Conservation (phyloP, 2,888 invertebrate species). For the Conops quadrifasciatus region DNA sequence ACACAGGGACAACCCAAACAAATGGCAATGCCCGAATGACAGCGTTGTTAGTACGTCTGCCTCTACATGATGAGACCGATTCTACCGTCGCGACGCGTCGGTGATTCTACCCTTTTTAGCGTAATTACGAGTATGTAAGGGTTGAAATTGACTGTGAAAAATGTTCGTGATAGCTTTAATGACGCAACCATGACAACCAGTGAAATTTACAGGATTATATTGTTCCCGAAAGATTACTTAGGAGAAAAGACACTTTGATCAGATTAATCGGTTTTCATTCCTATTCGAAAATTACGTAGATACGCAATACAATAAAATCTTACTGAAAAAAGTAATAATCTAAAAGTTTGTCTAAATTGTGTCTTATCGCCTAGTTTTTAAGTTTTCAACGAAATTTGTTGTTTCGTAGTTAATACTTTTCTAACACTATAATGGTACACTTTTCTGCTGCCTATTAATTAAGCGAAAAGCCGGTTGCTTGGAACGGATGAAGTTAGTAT, state of each 20-base stretch:
- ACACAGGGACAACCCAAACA: background rate
- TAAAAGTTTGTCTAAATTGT: constrained; percentile 7
- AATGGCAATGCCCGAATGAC: background rate
- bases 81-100: background rate
- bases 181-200: constrained; percentile 55
- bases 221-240: constrained; percentile 43
- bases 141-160: constrained; percentile 36
- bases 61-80: background rate
- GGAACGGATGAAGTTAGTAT: no score
- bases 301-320: no score
- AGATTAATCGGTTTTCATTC: constrained; percentile 9
- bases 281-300: background rate
- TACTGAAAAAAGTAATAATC: no score
- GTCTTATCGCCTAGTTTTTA: no score
- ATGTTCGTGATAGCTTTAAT: constrained; percentile 35
- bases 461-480: no score
- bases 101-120: background rate
- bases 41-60: background rate
- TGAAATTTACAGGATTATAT: constrained; percentile 55
- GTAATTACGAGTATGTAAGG: constrained; percentile 8
- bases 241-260: constrained; percentile 17
- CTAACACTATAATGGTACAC: no score
- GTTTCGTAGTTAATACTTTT: no score
- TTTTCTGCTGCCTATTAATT: no score
- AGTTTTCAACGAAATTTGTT: no score